phyloP scores from a whole-genome alignment of 1,140 invertebrate species.

The Drosophila bifasciata region DNA sequence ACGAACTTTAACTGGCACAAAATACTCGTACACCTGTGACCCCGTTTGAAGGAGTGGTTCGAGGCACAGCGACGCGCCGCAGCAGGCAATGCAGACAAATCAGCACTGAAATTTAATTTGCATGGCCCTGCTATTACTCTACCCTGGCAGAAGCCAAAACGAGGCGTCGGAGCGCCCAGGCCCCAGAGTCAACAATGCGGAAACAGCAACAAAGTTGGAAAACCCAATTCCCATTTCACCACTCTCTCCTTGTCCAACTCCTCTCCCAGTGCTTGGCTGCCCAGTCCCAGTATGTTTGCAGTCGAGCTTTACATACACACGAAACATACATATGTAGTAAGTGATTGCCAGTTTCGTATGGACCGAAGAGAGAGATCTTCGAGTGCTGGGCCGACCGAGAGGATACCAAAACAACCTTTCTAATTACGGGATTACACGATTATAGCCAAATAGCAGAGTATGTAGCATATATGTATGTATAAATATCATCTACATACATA shows the following conservation, averaged over 20 bases:
- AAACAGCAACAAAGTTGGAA: slow-evolving; percentile 51
- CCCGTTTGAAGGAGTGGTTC: slow-evolving; percentile 38
- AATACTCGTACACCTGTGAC: slow-evolving; percentile 65
- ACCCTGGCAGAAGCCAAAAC: slow-evolving; percentile 1
- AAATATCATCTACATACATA: too few species aligned
- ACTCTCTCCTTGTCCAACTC: too few species aligned
- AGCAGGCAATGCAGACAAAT: slow-evolving; percentile 56
- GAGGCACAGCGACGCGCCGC: neutral
- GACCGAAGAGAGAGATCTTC: too few species aligned
- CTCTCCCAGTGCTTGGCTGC: too few species aligned
- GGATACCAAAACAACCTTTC: too few species aligned
- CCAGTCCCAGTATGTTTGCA: too few species aligned
- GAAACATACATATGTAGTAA: too few species aligned
- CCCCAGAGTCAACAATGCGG: slow-evolving; percentile 44
- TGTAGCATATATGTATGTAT: too few species aligned
- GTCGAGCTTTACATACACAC: too few species aligned
- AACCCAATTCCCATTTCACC: slow-evolving; percentile 39
- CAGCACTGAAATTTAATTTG: slow-evolving; percentile 80
- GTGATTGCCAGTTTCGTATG: neutral
- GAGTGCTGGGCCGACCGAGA: too few species aligned
- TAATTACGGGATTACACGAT: too few species aligned
- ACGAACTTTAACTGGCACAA: slow-evolving; percentile 73
- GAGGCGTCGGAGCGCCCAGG: slow-evolving; percentile 40
- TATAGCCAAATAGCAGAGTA: too few species aligned
- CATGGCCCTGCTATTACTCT: slow-evolving; percentile 37